Percentiles rank a stretch among this genome's conserved stretches.
Evolutionary conservation across 2,113 vertebrate genomes (phyloP).

Genomic region (Damaliscus lunatus): DNA sequence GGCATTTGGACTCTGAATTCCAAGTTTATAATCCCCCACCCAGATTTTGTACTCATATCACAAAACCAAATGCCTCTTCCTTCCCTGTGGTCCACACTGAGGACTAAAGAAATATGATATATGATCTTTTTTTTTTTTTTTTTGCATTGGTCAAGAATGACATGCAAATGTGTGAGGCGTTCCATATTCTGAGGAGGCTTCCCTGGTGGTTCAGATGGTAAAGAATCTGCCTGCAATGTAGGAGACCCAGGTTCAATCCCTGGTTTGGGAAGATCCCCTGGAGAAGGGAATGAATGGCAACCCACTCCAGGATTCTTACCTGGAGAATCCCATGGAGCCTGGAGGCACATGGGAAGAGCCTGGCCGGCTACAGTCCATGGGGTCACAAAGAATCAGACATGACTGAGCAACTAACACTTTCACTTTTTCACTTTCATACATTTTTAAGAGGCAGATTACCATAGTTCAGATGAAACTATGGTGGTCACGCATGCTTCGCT

Average conservation of each 20-base stretch:
- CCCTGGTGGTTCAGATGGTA: background rate
- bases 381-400: fast-evolving
- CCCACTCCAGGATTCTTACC: background rate
- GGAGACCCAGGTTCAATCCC: background rate
- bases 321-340: background rate
- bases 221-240: background rate
- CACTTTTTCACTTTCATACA: background rate
- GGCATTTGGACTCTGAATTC: background rate
- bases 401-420: background rate
- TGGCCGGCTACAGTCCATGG: background rate
- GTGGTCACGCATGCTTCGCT: background rate
- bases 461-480: background rate
- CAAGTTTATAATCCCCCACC: background rate
- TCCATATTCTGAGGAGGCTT: background rate
- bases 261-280: background rate
- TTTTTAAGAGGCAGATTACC: background rate
- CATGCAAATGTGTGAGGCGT: background rate
- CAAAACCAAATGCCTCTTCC: background rate
- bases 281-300: background rate
- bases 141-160: background rate
- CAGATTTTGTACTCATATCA: background rate
- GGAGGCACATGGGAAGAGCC: background rate
- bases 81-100: background rate
- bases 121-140: background rate
- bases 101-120: background rate